A percentile compares a stretch with the other conserved stretches of the same genome.
Evolutionary conservation across 2,888 invertebrate genomes (phyloP).

Genomic region (Harpagoxenus sublaevis): DNA sequence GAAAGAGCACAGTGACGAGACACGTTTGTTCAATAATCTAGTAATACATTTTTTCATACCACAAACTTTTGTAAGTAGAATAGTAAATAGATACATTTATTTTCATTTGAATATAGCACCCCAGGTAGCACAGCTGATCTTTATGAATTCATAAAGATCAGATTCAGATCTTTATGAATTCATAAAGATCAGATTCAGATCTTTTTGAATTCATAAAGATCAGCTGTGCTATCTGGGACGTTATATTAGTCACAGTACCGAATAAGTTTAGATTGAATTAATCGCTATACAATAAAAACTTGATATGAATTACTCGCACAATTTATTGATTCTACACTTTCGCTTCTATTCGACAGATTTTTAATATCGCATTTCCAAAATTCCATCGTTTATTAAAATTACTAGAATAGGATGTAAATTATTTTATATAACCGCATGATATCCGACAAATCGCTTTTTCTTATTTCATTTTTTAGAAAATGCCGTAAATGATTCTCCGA

Average conservation of each 20-base stretch:
- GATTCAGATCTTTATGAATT: no score
- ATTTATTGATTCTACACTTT: not conserved
- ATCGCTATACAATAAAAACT: not conserved
- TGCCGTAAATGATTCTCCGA: not conserved
- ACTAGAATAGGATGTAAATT: no score
- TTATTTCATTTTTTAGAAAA: not conserved
- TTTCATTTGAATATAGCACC: not conserved
- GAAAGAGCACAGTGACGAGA: constrained; percentile 65
- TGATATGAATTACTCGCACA: not conserved
- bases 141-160: no score
- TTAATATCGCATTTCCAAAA: no score
- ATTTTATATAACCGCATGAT: not conserved
- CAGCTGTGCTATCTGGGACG: no score
- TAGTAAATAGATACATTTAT: not conserved
- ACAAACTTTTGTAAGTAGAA: not conserved
- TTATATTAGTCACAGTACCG: not conserved
- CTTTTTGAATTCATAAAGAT: no score
- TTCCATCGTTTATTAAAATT: no score
- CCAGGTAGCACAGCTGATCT: no score
- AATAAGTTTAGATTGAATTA: constrained; percentile 4
- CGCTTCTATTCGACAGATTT: not conserved
- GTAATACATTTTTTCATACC: not conserved
- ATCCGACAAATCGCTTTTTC: not conserved
- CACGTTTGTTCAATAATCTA: constrained; percentile 58
- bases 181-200: no score